Base-by-base conservation (phyloP, 2,888 invertebrate genomes). In the Prosapia bicincta region DNA sequence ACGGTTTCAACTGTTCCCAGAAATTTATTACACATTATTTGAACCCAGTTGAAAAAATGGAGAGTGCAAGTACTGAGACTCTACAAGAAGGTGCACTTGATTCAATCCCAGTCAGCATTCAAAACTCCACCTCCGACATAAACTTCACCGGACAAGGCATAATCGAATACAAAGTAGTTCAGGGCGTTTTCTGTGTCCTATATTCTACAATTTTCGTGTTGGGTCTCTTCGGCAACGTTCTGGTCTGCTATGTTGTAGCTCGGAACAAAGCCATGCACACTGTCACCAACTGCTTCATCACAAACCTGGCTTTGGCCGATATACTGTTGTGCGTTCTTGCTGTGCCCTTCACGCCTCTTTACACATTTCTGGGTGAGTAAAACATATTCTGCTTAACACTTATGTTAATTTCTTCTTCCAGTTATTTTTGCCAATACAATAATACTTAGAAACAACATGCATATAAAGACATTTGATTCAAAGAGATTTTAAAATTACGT, bases 281-380 rank as follows among this genome's bases (percentile, higher is more conserved):
- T 0, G 98, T 99, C 43, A 99, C 99, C 3, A 99, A 99, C 85
- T 90, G 97, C 72, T 99, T 99, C 86, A 99, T 99, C 83, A 95
- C 96, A 66, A 99, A 99, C 84, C 87, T 99, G 81, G 99, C 99
- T 0, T 87, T 98, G 32, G 96, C 97, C 9, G 99, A 99, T 84
- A 95, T 99, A 69, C 86, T 99, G 68, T 89, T 99, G 79, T 98
- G 98, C 84, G 89, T 94, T 15, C 89, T 99, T 77, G 97, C 97
- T 2, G 96, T 99, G 69, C 98, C 99, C 5, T 97, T 99, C 83
- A 99, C 99, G 0, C 98, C 99, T 0, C 87, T 98, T 0, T 97
- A 98, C 84, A 94, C 96, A 0, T 98, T 98, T 83, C 88, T 96
- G 80, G 93, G 92, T 3, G 75, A 81, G 79, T 80, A 66, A 7